Evolutionary conservation across 2,888 invertebrate species (phyloP).

Genomic region (Hydrotaea diabolus): DNA sequence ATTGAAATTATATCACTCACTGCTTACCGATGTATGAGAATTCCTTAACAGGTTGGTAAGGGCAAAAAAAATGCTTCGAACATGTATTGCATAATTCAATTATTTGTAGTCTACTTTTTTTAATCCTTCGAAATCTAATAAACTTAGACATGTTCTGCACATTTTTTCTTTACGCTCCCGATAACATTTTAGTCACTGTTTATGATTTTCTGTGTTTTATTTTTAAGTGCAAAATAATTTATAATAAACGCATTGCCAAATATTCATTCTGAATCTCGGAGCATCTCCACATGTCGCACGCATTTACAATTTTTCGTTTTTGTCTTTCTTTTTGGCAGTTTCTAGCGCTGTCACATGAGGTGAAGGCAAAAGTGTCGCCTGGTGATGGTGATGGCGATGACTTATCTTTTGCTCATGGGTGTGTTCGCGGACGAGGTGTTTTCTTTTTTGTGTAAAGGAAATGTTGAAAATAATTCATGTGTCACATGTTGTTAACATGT

Average conservation of each 20-base stretch:
- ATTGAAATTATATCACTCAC: too few relatives aligned
- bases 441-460: conserved; percentile 21
- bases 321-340: too few relatives aligned
- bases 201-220: background rate
- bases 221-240: conserved; percentile 21
- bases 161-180: background rate
- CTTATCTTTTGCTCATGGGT: conserved; percentile 7
- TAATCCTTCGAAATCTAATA: too few relatives aligned
- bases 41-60: too few relatives aligned
- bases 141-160: too few relatives aligned
- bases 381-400: background rate
- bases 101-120: too few relatives aligned
- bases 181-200: background rate
- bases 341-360: background rate
- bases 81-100: too few relatives aligned
- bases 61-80: too few relatives aligned
- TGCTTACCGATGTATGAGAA: too few relatives aligned
- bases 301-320: conserved; percentile 1
- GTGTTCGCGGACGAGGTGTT: background rate
- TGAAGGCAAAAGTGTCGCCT: conserved; percentile 21
- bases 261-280: background rate
- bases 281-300: background rate
- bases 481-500: conserved; percentile 36
- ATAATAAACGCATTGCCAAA: conserved; percentile 26
- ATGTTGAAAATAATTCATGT: conserved; percentile 54